Percentiles rank a stretch among this genome's conserved stretches.
Conservation (phyloP, 1,140 invertebrate species). For the Macrobrachium rosenbergii region DNA sequence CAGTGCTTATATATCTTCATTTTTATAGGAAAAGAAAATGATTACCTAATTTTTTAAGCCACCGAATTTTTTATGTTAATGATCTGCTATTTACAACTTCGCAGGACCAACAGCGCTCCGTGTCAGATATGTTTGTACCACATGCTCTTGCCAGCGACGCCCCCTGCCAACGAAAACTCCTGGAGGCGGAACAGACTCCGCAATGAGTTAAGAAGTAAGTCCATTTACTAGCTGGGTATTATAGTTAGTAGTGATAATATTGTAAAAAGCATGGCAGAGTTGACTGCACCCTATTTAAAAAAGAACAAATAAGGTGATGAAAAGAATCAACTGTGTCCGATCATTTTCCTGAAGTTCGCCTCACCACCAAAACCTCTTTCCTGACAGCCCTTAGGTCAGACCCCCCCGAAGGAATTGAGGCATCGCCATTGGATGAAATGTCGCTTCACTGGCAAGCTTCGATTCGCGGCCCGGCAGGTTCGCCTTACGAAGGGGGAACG, state of each 20-base stretch:
- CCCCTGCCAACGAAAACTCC: constrained; percentile 78
- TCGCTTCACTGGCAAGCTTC: constrained; percentile 93
- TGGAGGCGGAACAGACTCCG: constrained; percentile 82
- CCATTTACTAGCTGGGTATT: background rate
- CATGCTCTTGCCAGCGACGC: constrained; percentile 77
- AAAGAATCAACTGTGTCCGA: background rate
- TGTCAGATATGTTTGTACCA: constrained; percentile 88
- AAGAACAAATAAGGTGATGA: background rate
- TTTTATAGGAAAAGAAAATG: too few relatives aligned
- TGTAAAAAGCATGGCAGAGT: constrained; percentile 31
- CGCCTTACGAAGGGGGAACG: constrained; percentile 93
- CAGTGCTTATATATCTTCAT: too few relatives aligned
- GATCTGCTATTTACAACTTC: constrained; percentile 52
- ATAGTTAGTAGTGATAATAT: background rate
- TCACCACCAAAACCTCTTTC: background rate
- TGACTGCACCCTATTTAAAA: background rate
- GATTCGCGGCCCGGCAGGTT: constrained; percentile 88
- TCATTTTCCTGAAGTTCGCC: background rate
- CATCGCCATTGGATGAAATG: constrained; percentile 84
- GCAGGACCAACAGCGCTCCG: constrained; percentile 81
- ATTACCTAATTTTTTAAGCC: too few relatives aligned
- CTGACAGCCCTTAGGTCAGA: constrained; percentile 78
- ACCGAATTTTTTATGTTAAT: too few relatives aligned
- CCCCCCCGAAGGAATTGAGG: constrained; percentile 91
- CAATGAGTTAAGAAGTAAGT: constrained; percentile 80